A percentile compares a stretch with the other conserved stretches of the same genome.
These are phyloP conservation scores for Hylaea fasciaria DNA, from an alignment of 2,888 invertebrate genomes.

Conservation along the genomic window DNA sequence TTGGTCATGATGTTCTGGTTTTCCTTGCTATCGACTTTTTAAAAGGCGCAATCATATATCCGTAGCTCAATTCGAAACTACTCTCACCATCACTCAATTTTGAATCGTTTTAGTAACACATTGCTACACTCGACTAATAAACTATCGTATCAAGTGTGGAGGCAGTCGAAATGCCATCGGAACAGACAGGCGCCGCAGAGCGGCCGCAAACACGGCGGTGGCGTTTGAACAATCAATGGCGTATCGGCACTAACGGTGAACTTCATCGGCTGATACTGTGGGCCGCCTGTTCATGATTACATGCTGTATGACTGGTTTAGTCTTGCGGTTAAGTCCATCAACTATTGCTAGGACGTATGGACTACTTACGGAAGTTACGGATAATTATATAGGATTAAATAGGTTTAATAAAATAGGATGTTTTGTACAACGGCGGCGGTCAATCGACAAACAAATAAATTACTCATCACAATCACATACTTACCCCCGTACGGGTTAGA, in stretches of 20 bases:
- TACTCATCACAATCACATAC: too few relatives aligned
- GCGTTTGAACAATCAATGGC: constrained; percentile 69
- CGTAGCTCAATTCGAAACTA: too few relatives aligned
- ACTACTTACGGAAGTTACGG: too few relatives aligned
- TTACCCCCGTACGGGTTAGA: too few relatives aligned
- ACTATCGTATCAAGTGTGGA: constrained; percentile 36
- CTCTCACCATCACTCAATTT: too few relatives aligned
- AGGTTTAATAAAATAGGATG: too few relatives aligned
- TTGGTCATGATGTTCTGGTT: neutral
- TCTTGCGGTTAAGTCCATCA: neutral
- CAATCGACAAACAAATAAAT: too few relatives aligned
- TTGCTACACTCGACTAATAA: constrained; percentile 18
- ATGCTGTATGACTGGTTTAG: constrained; percentile 2
- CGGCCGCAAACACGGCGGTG: constrained; percentile 65
- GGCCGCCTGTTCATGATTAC: constrained; percentile 35
- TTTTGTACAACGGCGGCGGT: too few relatives aligned
- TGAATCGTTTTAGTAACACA: neutral
- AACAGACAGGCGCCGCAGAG: constrained; percentile 69
- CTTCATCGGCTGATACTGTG: constrained; percentile 48
- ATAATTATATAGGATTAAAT: too few relatives aligned
- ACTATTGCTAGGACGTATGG: too few relatives aligned
- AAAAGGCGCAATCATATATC: too few relatives aligned
- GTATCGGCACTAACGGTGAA: constrained; percentile 59
- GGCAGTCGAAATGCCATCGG: constrained; percentile 65
- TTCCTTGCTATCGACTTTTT: too few relatives aligned